Conservation (phyloP, 1,140 invertebrate genomes). For the Drusus annulatus region DNA sequence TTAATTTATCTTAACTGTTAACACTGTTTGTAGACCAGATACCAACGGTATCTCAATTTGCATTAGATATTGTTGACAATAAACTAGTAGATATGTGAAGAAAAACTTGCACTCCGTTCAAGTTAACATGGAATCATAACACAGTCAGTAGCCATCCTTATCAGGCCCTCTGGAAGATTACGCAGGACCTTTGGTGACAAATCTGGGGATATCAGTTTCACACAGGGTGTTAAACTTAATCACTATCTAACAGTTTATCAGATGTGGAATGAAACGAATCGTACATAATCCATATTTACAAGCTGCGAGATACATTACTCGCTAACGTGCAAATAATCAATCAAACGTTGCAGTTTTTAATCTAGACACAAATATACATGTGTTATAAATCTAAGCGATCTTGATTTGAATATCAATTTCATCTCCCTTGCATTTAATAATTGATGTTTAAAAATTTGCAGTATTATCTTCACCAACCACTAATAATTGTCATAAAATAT, state of each 20-base stretch:
- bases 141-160: not conserved
- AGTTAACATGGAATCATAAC: not conserved
- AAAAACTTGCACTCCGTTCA: constrained; percentile 12
- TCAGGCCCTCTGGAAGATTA: constrained; percentile 7
- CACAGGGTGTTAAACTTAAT: constrained; percentile 5
- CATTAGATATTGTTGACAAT: constrained; percentile 56
- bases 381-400: too few species aligned
- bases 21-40: constrained; percentile 58
- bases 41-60: constrained; percentile 51
- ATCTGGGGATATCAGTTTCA: constrained; percentile 21
- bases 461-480: too few species aligned
- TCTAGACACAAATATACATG: too few species aligned
- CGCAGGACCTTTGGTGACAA: not conserved
- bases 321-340: too few species aligned
- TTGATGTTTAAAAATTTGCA: too few species aligned
- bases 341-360: too few species aligned
- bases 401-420: too few species aligned
- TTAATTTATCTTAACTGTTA: constrained; percentile 60
- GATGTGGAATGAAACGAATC: not conserved
- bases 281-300: not conserved
- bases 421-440: too few species aligned
- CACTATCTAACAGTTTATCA: constrained; percentile 1
- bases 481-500: too few species aligned
- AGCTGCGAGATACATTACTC: too few species aligned
- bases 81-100: constrained; percentile 47